Percentiles rank a stretch among this genome's conserved stretches.
Evolutionary conservation across 2,888 invertebrate species (phyloP).

Genomic region (Ophion ellenae): DNA sequence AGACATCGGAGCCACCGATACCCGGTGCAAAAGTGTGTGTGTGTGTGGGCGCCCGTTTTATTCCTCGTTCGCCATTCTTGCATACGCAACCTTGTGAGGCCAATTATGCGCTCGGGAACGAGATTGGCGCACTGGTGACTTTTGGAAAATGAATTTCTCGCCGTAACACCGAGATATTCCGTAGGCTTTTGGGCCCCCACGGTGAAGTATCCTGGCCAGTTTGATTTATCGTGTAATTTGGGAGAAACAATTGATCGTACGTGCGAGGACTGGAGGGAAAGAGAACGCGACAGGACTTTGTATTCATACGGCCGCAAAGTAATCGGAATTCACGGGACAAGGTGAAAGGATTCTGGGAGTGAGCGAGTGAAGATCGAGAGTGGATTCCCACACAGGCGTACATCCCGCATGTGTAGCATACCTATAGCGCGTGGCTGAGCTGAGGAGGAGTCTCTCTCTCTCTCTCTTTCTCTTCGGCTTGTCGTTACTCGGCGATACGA

Average conservation of each 20-base stretch:
- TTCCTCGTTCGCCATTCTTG: constrained; percentile 42
- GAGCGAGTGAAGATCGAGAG: constrained; percentile 63
- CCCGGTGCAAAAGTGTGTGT: constrained; percentile 34
- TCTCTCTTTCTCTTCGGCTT: constrained; percentile 1
- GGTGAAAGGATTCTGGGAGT: constrained; percentile 58
- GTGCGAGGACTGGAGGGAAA: not conserved
- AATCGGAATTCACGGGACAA: constrained; percentile 56
- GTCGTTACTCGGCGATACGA: constrained; percentile 35
- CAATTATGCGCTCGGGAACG: constrained; percentile 53
- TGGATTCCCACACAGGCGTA: constrained; percentile 44
- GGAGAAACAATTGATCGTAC: not conserved
- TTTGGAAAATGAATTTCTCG: constrained; percentile 11
- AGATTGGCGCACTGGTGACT: not conserved
- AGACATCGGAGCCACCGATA: constrained; percentile 33
- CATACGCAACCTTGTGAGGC: constrained; percentile 34
- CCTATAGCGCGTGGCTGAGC: not conserved
- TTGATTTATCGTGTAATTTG: not conserved
- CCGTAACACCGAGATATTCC: no score
- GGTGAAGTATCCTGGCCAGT: not conserved
- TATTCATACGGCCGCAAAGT: constrained; percentile 38
- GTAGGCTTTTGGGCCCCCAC: no score
- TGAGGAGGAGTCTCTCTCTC: constrained; percentile 30
- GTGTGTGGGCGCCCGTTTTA: constrained; percentile 56
- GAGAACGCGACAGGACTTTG: not conserved
- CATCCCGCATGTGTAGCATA: not conserved